Base-by-base conservation (phyloP, 2,113 vertebrate genomes). In the Mohoua ochrocephala region DNA sequence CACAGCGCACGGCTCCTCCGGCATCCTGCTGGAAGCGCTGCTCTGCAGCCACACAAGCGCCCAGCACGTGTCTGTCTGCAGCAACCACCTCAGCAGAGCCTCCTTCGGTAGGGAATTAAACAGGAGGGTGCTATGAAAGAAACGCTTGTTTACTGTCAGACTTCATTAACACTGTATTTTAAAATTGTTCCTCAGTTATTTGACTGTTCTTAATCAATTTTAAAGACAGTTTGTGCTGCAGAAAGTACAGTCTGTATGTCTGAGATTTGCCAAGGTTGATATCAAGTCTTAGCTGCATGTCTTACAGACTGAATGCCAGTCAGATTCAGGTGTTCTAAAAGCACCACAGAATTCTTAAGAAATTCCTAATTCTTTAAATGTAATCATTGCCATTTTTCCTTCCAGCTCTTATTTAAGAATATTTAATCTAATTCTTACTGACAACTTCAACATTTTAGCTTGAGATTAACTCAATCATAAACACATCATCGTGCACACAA, bases 391-490 rank as follows among this genome's bases (percentile, higher is more conserved):
- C 44, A 52, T 50, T 59, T 86, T 77, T 8, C 28, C 23, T 82
- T 68, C 27, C 21, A 9, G 7, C 15, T 63, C 31, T 47, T 74
- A 52, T 44, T 88, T 81, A 84, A 81, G 54, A 89, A 70, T 84
- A 92, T 54, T 87, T 57, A 70, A 73, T 70, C 59, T 44, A 60
- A 50, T 47, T 68, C 52, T 84, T 64, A 71, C 23, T 56, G 41
- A 84, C 33, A 86, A 56, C n/a, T 81, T 70, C 30, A 39, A 39
- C 60, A 42, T 49, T 77, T 94, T 37, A 67, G 73, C 77, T 53
- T 63, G 84, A 85, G 19, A 84, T 64, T 70, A 94, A 83, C 35
- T 85, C 37, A 26, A 16, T 67, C 35, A 61, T 15, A 91, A 93
- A 73, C 54, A 76, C n/a, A 86, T 69, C 42, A 75, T 63, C 47